phyloP scores from a whole-genome alignment of 2,113 vertebrate genomes.

The Antechinus flavipes region DNA sequence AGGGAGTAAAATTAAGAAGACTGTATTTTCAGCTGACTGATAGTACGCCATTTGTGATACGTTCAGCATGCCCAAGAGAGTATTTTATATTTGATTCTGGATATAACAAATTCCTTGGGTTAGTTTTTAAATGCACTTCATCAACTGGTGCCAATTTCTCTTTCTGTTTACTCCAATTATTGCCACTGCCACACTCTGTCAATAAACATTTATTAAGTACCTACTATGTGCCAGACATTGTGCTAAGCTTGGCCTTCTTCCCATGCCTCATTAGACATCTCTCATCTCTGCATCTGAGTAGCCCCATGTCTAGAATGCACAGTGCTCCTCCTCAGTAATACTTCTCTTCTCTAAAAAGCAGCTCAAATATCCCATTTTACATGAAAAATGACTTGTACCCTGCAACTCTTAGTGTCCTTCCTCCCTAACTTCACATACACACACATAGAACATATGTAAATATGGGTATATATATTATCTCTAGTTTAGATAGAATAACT shows the following conservation, averaged over 20 bases:
- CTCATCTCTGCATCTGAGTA: background rate
- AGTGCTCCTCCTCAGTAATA: background rate
- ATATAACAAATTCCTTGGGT: background rate
- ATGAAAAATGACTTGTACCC: background rate
- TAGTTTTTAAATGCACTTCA: background rate
- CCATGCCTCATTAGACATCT: background rate
- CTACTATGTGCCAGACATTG: background rate
- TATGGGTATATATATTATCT: background rate
- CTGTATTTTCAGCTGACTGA: background rate
- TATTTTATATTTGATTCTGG: background rate
- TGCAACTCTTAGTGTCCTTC: background rate
- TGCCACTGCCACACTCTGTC: background rate
- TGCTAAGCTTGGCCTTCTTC: background rate
- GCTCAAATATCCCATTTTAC: background rate
- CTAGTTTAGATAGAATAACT: background rate
- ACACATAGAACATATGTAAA: background rate
- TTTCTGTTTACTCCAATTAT: background rate
- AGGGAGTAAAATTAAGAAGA: background rate
- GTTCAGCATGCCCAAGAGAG: background rate
- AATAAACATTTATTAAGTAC: background rate
- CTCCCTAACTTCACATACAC: background rate
- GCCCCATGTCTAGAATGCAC: background rate
- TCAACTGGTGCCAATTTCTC: background rate
- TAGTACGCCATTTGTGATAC: background rate
- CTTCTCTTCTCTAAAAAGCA: background rate